phyloP scores from a whole-genome alignment of 2,888 invertebrate species.

The Nephrotoma flavescens region DNA sequence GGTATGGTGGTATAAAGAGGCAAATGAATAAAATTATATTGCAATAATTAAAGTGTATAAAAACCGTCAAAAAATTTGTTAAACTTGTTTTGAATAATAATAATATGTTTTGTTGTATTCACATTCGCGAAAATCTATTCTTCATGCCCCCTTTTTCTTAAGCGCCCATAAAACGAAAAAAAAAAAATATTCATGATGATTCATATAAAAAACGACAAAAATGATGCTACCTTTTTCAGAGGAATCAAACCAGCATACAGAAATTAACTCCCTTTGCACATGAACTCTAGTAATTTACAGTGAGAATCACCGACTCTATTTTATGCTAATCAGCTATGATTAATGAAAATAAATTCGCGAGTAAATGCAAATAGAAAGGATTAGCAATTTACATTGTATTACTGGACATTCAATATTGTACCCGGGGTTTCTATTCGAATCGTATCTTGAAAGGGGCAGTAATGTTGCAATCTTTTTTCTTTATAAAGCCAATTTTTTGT shows the following conservation, averaged over 20 bases:
- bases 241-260: background rate
- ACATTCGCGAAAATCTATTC: background rate
- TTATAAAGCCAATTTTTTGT: background rate
- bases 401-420: background rate
- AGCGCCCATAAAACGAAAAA: background rate
- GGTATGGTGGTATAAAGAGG: background rate
- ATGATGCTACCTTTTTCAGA: background rate
- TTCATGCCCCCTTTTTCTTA: background rate
- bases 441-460: background rate
- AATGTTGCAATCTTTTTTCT: background rate
- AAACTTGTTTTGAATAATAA: background rate
- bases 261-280: background rate
- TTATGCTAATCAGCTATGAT: background rate
- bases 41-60: background rate
- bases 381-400: background rate
- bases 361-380: background rate
- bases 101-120: background rate
- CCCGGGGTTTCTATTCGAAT: background rate
- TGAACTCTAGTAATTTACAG: background rate
- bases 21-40: background rate
- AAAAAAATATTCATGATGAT: background rate
- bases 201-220: background rate
- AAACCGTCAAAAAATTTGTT: background rate
- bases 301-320: background rate
- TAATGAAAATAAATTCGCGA: background rate